Evolutionary conservation across 2,888 invertebrate species (phyloP), one percentile per base, ranked within the genome.

Genomic region (Timema cristinae): DNA sequence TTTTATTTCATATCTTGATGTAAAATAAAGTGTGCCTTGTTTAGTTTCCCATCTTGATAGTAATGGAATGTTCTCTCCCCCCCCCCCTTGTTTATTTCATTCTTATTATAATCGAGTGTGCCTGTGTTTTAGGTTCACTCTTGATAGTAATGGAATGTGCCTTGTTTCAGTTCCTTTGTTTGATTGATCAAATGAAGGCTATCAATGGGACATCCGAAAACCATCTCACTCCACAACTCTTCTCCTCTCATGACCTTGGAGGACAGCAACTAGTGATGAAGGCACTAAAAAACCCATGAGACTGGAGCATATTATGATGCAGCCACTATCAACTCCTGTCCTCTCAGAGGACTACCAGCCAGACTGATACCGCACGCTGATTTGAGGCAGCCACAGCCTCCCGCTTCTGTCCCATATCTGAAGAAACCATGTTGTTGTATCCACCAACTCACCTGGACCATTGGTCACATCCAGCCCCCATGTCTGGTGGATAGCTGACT

Each of bases 181-280:
- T n/a, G n/a, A 70, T 85, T 95, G 73, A 90, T 95, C 78, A 93
- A 94, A 94, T 83, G 95, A 95, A 82, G 95, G 94, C 49, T 81
- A 80, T 73, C 85, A 85, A 50, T 70, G 66, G 63, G 72, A 72
- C 51, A 66, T 68, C 52, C 47, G 70, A n/a, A n/a, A n/a, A 67
- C 72, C 72, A 78, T 63, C 74, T 74, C n/a, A n/a, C 10, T 77
- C 78, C 13, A 75, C 77, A 50, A 77, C 78, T 72, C 76, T 78
- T 66, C n/a, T 76, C n/a, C n/a, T 80, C 50, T 66, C 76, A 69
- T 48, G 72, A 70, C 66, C 66, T 71, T 52, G 72, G n/a, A 67
- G 59, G 67, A 50, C 50, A 59, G 59, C 47, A n/a, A 67, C 50
- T 15, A 68, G 71, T 52, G 73, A 70, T 49, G 72, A 73, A 52